These are phyloP conservation scores for Silurus asotus DNA, from an alignment of 2,113 vertebrate genomes.

Conservation along the genomic window DNA sequence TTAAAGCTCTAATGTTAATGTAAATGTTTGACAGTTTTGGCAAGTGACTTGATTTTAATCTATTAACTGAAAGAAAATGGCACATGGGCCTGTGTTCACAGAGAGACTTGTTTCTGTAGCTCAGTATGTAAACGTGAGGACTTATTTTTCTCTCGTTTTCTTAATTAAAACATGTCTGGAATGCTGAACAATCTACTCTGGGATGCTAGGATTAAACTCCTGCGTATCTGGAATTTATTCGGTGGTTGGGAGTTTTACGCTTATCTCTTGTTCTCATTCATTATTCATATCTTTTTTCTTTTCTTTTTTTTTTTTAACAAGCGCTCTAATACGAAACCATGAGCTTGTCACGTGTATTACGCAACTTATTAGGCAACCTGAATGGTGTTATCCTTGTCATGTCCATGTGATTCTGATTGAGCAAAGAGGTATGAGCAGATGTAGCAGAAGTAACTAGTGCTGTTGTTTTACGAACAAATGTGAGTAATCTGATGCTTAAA, in stretches of 20 bases:
- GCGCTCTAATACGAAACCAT: background rate
- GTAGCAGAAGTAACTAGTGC: slow-evolving; percentile 12
- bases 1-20: too few species aligned
- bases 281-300: background rate
- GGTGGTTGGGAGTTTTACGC: background rate
- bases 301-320: background rate
- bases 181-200: slow-evolving; percentile 61
- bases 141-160: slow-evolving; percentile 39
- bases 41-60: background rate
- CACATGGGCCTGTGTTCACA: background rate
- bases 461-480: background rate
- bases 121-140: background rate
- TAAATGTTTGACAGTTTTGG: background rate
- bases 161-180: slow-evolving; percentile 62
- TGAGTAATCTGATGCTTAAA: slow-evolving; percentile 30
- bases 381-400: background rate
- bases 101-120: background rate
- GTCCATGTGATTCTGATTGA: background rate
- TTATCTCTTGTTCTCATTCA: background rate
- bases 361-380: background rate
- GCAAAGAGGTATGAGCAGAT: slow-evolving; percentile 10
- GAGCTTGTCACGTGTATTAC: background rate
- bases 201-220: slow-evolving; percentile 4
- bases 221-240: background rate
- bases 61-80: background rate